Base-by-base conservation (phyloP, 2,888 invertebrate genomes). In the Ceramica pisi region DNA sequence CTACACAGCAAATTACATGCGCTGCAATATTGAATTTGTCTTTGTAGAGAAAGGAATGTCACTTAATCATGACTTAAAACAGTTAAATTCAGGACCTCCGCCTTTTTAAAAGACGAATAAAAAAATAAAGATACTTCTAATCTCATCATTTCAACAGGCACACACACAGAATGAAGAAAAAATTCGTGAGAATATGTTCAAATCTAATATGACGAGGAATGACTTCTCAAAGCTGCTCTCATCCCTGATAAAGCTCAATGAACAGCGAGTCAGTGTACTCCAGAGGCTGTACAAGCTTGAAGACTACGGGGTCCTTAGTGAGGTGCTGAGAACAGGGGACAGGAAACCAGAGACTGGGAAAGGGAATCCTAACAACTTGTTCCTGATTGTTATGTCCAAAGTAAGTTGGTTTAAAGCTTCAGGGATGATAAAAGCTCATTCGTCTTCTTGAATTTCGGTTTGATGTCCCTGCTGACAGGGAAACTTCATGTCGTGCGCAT, bases 181-280 rank as follows among this genome's bases (percentile, higher is more conserved):
- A 4, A 9, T n/a, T 1, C 56, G 23, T 16, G 61, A 65, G 6
- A 61, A 71, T 9, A 10, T 61, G 3, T 73, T 84, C 59, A 59
- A 80, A 50, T 75, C 60, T 10, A 71, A 84, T 55, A 21, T 67
- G 48, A 71, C 84, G 2, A 56, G 77, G 23, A 71, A 46, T 44
- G 70, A 77, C n/a, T 83, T 80, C 44, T 68, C 74, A 0, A 72
- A 80, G 12, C 82, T 84, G 2, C 71, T 84, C 35, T 46, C 75
- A 9, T 79, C 83, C n/a, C 50, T 84, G 23, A 71, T 83, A 60
- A 83, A 79, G 51, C 21, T 83, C 7, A 84, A 84, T n/a, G 85
- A 84, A 51, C 53, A 77, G 9, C 71, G 81, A 35, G 48, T 79
- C 26, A 67, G 31, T 14, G 61, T 73, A 1, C 74, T 82, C 1